A percentile compares a stretch with the other conserved stretches of the same genome.
These are phyloP conservation scores for Gobio gobio DNA, from an alignment of 2,113 vertebrate species.

Conservation along the genomic window DNA sequence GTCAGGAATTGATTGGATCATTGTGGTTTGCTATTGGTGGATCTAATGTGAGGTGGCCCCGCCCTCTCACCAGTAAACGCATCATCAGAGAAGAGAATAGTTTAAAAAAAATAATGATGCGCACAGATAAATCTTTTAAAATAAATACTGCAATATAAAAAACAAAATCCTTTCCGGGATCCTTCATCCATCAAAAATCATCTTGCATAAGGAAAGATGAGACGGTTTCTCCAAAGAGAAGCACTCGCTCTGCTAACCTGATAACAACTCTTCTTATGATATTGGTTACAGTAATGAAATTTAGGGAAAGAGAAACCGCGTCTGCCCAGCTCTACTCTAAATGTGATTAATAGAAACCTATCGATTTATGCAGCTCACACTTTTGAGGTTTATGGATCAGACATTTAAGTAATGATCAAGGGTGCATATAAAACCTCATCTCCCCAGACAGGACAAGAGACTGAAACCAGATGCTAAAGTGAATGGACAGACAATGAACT, in stretches of 20 bases:
- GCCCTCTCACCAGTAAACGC: no score
- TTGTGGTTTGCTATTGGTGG: no score
- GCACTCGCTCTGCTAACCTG: conserved; percentile 63
- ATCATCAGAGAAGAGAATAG: no score
- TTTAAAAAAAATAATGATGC: neutral
- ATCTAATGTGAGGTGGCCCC: no score
- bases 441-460: conserved; percentile 35
- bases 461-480: conserved; percentile 44
- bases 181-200: conserved; percentile 16
- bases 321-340: conserved; percentile 53
- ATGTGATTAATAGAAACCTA: conserved; percentile 60
- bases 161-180: conserved; percentile 29
- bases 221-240: conserved; percentile 44
- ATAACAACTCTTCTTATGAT: conserved; percentile 74
- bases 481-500: conserved; percentile 14
- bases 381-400: conserved; percentile 59
- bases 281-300: conserved; percentile 74
- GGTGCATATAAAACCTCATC: conserved; percentile 27
- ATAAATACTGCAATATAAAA: no score
- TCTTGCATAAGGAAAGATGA: conserved; percentile 52
- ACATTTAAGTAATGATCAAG: conserved; percentile 36
- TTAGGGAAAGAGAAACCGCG: conserved; percentile 66
- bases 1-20: no score
- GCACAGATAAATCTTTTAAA: no score
- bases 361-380: conserved; percentile 55